phyloP scores from a whole-genome alignment of 35 echinoderm and acorn worm species.

The Ophiothrix spiculata region DNA sequence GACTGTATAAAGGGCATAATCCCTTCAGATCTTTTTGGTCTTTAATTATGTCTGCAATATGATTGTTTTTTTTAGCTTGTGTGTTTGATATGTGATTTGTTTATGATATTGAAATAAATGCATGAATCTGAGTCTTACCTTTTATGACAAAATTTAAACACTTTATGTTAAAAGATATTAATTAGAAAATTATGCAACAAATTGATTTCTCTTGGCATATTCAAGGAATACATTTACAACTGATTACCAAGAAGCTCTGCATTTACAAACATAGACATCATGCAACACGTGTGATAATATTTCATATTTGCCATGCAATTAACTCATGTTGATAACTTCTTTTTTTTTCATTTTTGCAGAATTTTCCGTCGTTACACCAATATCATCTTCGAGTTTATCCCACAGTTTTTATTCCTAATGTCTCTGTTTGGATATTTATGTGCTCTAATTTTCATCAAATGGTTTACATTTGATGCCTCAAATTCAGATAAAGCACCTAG shows the following conservation, averaged over 20 bases:
- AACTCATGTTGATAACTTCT: neutral
- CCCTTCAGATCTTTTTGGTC: no score
- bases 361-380: constrained; percentile 17
- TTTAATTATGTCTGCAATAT: no score
- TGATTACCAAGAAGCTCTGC: neutral
- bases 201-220: neutral
- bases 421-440: constrained; percentile 87
- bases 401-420: constrained; percentile 83
- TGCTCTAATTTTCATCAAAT: constrained; percentile 88
- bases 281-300: no score
- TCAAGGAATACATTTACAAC: neutral
- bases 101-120: no score
- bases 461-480: constrained; percentile 50
- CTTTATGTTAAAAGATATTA: no score
- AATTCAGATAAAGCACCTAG: constrained; percentile 61
- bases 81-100: no score
- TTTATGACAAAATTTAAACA: no score
- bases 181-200: neutral
- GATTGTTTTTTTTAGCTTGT: no score
- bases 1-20: no score
- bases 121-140: no score
- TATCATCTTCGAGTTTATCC: constrained; percentile 72
- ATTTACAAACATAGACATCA: neutral
- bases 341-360: constrained; percentile 34
- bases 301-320: neutral